phyloP scores from a whole-genome alignment of 1,140 invertebrate species.

The Hyposmocoma kahamanoa region DNA sequence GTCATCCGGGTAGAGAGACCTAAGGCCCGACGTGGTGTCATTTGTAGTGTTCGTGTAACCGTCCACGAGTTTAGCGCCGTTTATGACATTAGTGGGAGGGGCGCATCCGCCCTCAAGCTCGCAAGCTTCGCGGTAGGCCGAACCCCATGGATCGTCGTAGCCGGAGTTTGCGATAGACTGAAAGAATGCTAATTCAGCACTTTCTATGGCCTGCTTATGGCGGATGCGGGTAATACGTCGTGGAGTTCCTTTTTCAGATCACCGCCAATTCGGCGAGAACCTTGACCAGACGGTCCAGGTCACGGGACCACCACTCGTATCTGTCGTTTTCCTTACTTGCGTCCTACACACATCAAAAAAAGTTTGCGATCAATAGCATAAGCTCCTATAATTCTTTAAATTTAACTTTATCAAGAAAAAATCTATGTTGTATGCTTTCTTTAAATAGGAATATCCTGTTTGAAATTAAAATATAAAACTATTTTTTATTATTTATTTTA shows the following conservation, averaged over 20 bases:
- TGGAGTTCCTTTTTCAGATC: neutral
- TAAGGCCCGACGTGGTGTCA: conserved; percentile 19
- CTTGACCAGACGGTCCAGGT: too few relatives aligned
- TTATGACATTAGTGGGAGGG: neutral
- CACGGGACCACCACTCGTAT: neutral
- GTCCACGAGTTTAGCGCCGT: conserved; percentile 12
- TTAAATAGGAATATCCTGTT: too few relatives aligned
- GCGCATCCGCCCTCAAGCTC: too few relatives aligned
- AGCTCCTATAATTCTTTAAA: too few relatives aligned
- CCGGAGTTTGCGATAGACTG: neutral
- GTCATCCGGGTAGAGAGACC: conserved; percentile 25
- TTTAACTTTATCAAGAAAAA: too few relatives aligned
- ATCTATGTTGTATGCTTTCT: too few relatives aligned
- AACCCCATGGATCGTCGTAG: neutral
- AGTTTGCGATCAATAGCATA: too few relatives aligned
- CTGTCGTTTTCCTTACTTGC: neutral
- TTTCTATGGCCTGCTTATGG: neutral
- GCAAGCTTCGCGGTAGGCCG: neutral
- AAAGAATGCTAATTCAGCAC: neutral
- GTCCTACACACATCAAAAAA: too few relatives aligned
- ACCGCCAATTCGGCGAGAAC: neutral
- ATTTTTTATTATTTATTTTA: too few relatives aligned
- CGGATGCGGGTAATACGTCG: neutral
- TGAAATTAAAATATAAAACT: too few relatives aligned
- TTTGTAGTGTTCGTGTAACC: conserved; percentile 13